Percentiles rank a stretch among this genome's conserved stretches.
phyloP scores from a whole-genome alignment of 2,797 vertebrate species.

The Neosilurus mollespiculum region DNA sequence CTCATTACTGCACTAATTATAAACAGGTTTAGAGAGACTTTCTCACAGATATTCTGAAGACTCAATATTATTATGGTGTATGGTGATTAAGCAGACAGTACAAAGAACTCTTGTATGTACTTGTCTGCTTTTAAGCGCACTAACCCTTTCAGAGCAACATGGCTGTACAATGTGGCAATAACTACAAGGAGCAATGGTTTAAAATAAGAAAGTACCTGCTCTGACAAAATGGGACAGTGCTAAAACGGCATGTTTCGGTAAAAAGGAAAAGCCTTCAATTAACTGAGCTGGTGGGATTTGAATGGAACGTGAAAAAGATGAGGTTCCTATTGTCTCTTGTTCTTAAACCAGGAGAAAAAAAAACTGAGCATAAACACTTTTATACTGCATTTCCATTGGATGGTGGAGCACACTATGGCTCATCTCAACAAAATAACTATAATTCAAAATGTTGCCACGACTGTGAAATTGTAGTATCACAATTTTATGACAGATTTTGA shows the following conservation, averaged over 20 bases:
- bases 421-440: neutral
- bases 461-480: neutral
- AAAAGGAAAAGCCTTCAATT: constrained; percentile 27
- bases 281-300: constrained; percentile 23
- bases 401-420: neutral
- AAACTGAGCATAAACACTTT: neutral
- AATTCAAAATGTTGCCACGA: neutral
- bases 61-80: neutral
- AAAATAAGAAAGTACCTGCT: neutral
- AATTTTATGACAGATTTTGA: neutral
- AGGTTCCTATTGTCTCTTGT: constrained; percentile 8
- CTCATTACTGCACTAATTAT: constrained; percentile 67
- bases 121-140: neutral
- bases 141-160: neutral
- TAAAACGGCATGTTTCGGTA: constrained; percentile 7
- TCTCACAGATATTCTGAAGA: constrained; percentile 30
- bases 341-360: neutral
- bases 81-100: neutral
- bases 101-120: neutral
- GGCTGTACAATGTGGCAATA: neutral
- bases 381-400: neutral
- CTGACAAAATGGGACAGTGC: neutral
- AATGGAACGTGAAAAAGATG: constrained; percentile 33
- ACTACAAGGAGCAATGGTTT: constrained; percentile 32
- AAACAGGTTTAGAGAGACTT: neutral